Evolutionary conservation across 2,888 invertebrate genomes (phyloP).

Genomic region (Caradrina clavipalpis): DNA sequence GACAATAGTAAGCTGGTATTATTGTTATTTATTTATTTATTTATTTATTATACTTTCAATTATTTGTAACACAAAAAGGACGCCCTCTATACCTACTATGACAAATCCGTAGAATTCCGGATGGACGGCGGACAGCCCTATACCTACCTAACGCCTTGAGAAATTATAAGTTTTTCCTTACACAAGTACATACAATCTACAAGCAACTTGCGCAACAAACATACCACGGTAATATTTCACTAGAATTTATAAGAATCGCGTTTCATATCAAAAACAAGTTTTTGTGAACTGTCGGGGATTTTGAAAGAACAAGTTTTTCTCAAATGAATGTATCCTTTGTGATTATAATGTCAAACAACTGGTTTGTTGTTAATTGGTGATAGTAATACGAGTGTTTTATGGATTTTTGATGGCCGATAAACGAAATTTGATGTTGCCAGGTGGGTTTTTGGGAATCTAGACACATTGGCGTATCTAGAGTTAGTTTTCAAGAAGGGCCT

Average conservation of each 20-base stretch:
- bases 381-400: neutral
- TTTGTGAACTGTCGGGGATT: constrained; percentile 4
- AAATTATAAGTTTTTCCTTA: constrained; percentile 30
- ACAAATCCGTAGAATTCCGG: no score
- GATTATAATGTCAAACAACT: constrained; percentile 21
- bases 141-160: constrained; percentile 31
- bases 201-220: neutral
- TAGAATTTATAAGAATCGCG: constrained; percentile 6
- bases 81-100: no score
- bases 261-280: constrained; percentile 24
- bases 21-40: no score
- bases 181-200: constrained; percentile 1
- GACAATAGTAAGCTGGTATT: no score
- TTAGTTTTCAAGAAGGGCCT: no score
- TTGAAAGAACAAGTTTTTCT: constrained; percentile 27
- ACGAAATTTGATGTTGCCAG: neutral
- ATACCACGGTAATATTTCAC: constrained; percentile 18
- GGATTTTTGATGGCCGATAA: neutral
- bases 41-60: no score
- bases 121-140: no score
- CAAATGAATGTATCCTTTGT: constrained; percentile 20
- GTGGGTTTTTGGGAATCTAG: neutral
- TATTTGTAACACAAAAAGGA: no score
- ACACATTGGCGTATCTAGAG: no score
- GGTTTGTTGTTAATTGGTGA: constrained; percentile 15